These are phyloP conservation scores for Drosophila repletoides DNA, from an alignment of 1,140 invertebrate genomes.

Conservation along the genomic window DNA sequence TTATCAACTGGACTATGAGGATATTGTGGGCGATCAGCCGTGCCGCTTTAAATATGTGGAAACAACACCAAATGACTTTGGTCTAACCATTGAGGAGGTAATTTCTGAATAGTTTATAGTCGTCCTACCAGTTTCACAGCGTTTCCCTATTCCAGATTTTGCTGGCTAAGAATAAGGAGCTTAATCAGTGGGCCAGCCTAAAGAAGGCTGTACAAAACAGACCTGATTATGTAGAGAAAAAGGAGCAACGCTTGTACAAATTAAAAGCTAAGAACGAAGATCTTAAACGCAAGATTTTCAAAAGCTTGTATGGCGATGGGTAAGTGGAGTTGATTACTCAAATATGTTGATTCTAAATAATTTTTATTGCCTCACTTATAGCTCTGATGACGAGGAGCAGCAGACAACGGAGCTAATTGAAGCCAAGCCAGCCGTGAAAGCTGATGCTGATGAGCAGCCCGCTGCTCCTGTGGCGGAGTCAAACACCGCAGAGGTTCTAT, in stretches of 20 bases:
- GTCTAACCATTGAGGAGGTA: constrained; percentile 95
- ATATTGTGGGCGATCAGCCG: constrained; percentile 94
- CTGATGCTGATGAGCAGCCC: background rate
- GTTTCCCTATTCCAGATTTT: constrained; percentile 84
- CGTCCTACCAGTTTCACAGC: background rate
- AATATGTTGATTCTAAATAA: background rate
- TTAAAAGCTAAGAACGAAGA: constrained; percentile 88
- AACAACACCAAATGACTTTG: constrained; percentile 95
- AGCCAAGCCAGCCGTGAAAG: background rate
- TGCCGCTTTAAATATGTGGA: constrained; percentile 97
- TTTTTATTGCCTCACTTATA: background rate
- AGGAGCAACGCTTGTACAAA: constrained; percentile 90
- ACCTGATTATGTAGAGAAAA: constrained; percentile 89
- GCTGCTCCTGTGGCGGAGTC: background rate
- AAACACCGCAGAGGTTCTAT: constrained; percentile 30
- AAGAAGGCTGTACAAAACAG: constrained; percentile 94
- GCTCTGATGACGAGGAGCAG: constrained; percentile 75
- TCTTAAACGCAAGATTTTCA: constrained; percentile 92
- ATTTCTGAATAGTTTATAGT: constrained; percentile 1
- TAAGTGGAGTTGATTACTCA: constrained; percentile 49
- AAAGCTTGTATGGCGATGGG: constrained; percentile 88
- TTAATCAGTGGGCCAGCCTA: constrained; percentile 97
- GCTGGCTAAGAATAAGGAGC: constrained; percentile 93
- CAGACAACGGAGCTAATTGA: constrained; percentile 2
- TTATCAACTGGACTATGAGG: constrained; percentile 97